phyloP scores from a whole-genome alignment of 2,113 vertebrate genomes.

The Pseudopodoces humilis region DNA sequence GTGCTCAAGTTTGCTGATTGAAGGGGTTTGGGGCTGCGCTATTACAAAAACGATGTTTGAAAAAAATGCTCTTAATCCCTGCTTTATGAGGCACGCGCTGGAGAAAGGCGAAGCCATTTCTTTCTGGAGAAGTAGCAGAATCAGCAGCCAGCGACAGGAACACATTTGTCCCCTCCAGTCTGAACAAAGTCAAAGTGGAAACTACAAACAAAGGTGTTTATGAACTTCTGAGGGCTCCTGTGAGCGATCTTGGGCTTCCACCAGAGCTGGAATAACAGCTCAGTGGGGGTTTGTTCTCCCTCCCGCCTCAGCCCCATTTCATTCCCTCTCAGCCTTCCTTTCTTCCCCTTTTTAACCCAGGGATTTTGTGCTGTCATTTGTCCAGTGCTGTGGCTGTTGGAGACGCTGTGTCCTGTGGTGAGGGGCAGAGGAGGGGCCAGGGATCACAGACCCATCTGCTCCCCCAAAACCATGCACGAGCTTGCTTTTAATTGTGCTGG shows the following conservation, averaged over 20 bases:
- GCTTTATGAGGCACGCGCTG: slow-evolving; percentile 51
- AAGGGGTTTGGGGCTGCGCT: slow-evolving; percentile 49
- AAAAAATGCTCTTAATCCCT: slow-evolving; percentile 60
- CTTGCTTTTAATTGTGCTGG: neutral
- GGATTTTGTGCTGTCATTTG: neutral
- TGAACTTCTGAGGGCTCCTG: slow-evolving; percentile 33
- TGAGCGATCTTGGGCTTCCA: neutral
- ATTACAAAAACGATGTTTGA: slow-evolving; percentile 55
- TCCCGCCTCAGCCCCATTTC: neutral
- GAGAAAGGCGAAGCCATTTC: slow-evolving; percentile 35
- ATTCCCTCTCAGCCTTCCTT: neutral
- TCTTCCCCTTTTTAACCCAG: neutral
- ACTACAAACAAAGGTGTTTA: slow-evolving; percentile 61
- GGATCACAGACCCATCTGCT: neutral
- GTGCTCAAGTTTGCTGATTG: slow-evolving; percentile 64
- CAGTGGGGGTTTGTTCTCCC: neutral
- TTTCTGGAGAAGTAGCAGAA: slow-evolving; percentile 58
- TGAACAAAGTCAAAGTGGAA: slow-evolving; percentile 63
- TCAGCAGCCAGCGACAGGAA: slow-evolving; percentile 55
- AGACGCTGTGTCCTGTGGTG: fast-evolving
- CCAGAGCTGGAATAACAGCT: neutral
- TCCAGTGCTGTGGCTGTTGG: neutral
- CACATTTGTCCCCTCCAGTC: slow-evolving; percentile 14
- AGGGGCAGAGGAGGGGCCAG: neutral
- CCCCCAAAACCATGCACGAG: fast-evolving